Evolutionary conservation across 2,888 invertebrate genomes (phyloP).

Genomic region (Sinelater perroti): DNA sequence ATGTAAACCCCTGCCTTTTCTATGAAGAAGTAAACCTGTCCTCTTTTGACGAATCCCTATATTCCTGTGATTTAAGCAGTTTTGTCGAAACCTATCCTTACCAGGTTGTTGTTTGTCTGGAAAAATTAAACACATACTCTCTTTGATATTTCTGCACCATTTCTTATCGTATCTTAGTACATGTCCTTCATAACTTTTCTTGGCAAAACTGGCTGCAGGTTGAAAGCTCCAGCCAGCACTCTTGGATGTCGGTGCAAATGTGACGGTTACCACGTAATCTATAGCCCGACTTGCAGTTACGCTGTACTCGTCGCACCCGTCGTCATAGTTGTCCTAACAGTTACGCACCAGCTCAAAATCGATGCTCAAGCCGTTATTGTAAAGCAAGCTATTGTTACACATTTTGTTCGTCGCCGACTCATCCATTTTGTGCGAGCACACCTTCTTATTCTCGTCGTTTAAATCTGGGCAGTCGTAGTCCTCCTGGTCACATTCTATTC

Average conservation of each 20-base stretch:
- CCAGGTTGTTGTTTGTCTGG: conserved; percentile 52
- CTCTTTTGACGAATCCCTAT: conserved; percentile 62
- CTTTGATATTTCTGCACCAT: conserved; percentile 73
- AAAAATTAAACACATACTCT: conserved; percentile 65
- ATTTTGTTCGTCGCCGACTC: conserved; percentile 10
- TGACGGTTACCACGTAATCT: conserved; percentile 62
- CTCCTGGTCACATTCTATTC: conserved; percentile 73
- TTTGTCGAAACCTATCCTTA: conserved; percentile 59
- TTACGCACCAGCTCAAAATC: conserved; percentile 72
- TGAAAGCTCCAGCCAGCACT: conserved; percentile 67
- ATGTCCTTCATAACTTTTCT: conserved; percentile 68
- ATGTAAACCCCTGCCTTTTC: conserved; percentile 60
- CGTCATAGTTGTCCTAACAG: conserved; percentile 69
- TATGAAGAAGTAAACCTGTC: conserved; percentile 63
- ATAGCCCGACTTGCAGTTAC: conserved; percentile 72
- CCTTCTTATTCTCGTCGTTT: conserved; percentile 71
- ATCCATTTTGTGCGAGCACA: conserved; percentile 46
- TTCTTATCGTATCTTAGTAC: conserved; percentile 67
- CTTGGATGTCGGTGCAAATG: conserved; percentile 75
- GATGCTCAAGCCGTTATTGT: conserved; percentile 72
- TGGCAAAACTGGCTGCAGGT: conserved; percentile 74
- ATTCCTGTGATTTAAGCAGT: conserved; percentile 64
- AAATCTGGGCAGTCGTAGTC: conserved; percentile 79
- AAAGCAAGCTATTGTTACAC: conserved; percentile 62
- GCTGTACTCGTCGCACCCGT: conserved; percentile 76